Conservation (phyloP, 2,113 vertebrate genomes). For the Cephalopterus ornatus region DNA sequence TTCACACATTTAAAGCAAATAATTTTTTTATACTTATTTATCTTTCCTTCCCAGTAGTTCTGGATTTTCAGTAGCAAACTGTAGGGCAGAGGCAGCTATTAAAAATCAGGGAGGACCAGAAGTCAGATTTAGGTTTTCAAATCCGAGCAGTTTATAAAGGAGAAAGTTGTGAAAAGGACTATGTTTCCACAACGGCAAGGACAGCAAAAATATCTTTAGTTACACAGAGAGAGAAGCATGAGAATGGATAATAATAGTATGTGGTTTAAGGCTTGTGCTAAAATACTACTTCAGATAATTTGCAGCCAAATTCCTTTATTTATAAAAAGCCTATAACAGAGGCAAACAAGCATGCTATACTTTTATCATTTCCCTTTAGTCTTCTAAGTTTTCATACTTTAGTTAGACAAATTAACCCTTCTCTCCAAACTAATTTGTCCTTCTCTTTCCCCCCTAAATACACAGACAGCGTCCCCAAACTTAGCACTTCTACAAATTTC, state of each 20-base stretch:
- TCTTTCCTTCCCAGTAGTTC: conserved; percentile 29
- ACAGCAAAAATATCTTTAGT: neutral
- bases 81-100: neutral
- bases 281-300: neutral
- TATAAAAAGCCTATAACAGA: neutral
- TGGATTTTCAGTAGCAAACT: conserved; percentile 28
- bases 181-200: neutral
- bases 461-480: neutral
- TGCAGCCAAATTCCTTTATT: neutral
- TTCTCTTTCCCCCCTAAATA: neutral
- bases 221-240: neutral
- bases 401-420: neutral
- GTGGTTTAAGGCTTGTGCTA: neutral
- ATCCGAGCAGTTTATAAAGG: neutral
- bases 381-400: neutral
- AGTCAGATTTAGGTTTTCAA: neutral
- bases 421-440: neutral
- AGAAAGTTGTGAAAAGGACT: neutral
- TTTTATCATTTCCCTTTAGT: neutral
- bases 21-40: conserved; percentile 55
- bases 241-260: neutral
- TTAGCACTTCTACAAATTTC: neutral
- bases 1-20: conserved; percentile 77
- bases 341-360: neutral
- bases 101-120: neutral